phyloP scores from a whole-genome alignment of 2,797 vertebrate genomes.

The Scolopax bukidnonensis region DNA sequence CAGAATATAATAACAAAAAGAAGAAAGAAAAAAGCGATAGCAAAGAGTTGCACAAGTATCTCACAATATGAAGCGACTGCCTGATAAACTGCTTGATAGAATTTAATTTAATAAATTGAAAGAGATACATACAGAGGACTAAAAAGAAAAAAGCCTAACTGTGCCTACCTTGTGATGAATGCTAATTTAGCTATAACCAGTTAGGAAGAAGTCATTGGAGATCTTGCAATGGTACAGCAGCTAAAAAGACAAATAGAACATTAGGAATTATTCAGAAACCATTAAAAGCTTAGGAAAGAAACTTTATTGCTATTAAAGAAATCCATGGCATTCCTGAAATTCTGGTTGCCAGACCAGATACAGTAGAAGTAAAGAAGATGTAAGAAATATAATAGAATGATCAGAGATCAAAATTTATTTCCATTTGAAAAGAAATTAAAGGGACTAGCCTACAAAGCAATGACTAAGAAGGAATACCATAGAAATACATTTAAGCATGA shows the following conservation, averaged over 20 bases:
- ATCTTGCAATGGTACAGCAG: neutral
- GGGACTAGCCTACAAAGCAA: neutral
- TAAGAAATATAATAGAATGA: neutral
- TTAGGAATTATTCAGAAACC: neutral
- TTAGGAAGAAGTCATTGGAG: neutral
- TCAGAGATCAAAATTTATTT: neutral
- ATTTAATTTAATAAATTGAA: neutral
- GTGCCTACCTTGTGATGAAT: neutral
- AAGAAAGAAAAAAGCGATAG: neutral
- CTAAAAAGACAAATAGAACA: neutral
- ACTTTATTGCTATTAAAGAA: neutral
- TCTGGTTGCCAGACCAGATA: neutral
- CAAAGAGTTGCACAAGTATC: neutral
- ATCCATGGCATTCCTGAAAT: neutral
- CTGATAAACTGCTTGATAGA: neutral
- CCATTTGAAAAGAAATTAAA: neutral
- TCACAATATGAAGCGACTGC: neutral
- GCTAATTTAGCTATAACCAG: neutral
- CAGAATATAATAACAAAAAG: neutral
- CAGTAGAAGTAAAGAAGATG: neutral
- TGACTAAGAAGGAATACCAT: neutral
- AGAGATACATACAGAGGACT: neutral
- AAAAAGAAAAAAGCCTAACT: neutral
- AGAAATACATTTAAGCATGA: neutral
- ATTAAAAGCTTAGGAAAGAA: neutral